phyloP scores from a whole-genome alignment of 2,113 vertebrate species.

The Rissa tridactyla region DNA sequence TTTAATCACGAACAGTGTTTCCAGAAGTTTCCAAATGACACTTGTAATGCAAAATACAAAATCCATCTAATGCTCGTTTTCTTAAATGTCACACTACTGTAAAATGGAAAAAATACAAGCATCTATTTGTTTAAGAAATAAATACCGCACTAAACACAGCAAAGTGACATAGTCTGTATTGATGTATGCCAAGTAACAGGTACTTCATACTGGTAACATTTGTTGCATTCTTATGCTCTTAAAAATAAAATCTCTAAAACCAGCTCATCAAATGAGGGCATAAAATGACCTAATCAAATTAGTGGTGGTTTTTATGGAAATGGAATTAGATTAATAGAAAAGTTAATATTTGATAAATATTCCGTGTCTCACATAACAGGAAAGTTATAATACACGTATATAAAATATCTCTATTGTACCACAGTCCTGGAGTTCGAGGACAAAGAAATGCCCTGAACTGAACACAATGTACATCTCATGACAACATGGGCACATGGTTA shows the following conservation, averaged over 20 bases:
- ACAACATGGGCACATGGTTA: background rate
- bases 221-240: background rate
- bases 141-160: background rate
- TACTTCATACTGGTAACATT: background rate
- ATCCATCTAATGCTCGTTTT: background rate
- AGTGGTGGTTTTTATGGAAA: background rate
- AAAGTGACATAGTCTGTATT: background rate
- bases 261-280: background rate
- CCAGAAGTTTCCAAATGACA: slow-evolving; percentile 23
- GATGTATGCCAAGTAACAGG: background rate
- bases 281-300: background rate
- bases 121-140: background rate
- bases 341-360: background rate
- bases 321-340: background rate
- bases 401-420: background rate
- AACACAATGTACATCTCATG: background rate
- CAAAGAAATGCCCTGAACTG: background rate
- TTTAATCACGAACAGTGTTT: background rate
- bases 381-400: background rate
- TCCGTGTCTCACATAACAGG: background rate
- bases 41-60: background rate
- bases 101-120: slow-evolving; percentile 10
- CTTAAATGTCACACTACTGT: background rate
- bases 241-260: background rate
- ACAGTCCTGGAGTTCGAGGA: background rate